Conservation (phyloP, 1,140 invertebrate genomes). For the Drosophila tsacasi region DNA sequence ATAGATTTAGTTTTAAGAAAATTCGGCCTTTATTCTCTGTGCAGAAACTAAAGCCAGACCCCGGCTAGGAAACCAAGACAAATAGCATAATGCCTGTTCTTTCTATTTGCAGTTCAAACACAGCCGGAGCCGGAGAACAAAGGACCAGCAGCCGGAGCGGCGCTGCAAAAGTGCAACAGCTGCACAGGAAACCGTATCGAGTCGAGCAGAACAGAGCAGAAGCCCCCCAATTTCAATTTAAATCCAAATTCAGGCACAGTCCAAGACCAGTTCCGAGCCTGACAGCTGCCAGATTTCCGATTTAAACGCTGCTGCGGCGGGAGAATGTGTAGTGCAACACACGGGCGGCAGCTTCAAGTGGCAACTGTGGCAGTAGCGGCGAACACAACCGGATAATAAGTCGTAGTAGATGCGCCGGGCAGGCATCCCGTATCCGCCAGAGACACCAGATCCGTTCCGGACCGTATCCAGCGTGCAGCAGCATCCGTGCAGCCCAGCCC, state of each 20-base stretch:
- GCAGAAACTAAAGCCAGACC: slow-evolving; percentile 3
- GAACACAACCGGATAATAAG: slow-evolving; percentile 76
- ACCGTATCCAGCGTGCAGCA: slow-evolving; percentile 16
- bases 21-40: background rate
- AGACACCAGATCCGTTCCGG: slow-evolving; percentile 22
- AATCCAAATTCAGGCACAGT: background rate
- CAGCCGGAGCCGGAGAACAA: slow-evolving; percentile 25
- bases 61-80: slow-evolving; percentile 66
- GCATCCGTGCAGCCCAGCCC: slow-evolving; percentile 14
- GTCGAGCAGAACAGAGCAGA: background rate
- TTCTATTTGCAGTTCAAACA: slow-evolving; percentile 81
- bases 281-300: slow-evolving; percentile 19
- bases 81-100: slow-evolving; percentile 75
- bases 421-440: slow-evolving; percentile 36
- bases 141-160: slow-evolving; percentile 33
- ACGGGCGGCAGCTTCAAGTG: slow-evolving; percentile 75
- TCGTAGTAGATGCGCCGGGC: slow-evolving; percentile 43
- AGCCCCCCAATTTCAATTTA: background rate
- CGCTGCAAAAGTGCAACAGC: slow-evolving; percentile 79
- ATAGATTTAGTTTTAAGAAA: too few relatives aligned
- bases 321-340: slow-evolving; percentile 77
- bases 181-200: slow-evolving; percentile 51
- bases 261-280: slow-evolving; percentile 5
- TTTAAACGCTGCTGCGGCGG: slow-evolving; percentile 53
- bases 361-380: slow-evolving; percentile 66